A percentile compares a stretch with the other conserved stretches of the same genome.
These are phyloP conservation scores for Macrophya annulata DNA, from an alignment of 2,888 invertebrate genomes.

Conservation along the genomic window DNA sequence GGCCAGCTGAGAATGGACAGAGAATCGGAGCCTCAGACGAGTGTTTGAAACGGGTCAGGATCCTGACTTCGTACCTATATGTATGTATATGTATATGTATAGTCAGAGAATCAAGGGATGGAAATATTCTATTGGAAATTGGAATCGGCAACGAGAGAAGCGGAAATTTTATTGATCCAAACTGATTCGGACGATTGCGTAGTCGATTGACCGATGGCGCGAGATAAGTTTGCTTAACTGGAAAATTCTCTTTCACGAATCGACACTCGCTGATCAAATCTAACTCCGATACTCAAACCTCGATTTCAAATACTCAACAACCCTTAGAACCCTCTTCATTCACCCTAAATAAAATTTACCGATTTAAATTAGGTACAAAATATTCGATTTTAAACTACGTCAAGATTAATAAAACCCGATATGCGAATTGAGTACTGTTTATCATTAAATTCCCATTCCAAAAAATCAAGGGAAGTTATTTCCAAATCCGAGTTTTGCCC, in stretches of 20 bases:
- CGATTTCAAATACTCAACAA: not conserved
- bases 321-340: not conserved
- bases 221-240: constrained; percentile 4
- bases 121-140: constrained; percentile 26
- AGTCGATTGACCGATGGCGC: constrained; percentile 28
- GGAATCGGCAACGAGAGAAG: constrained; percentile 13
- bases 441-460: too few relatives aligned
- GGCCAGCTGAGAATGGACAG: constrained; percentile 1
- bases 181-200: constrained; percentile 35
- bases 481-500: too few relatives aligned
- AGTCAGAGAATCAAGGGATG: not conserved
- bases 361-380: not conserved
- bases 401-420: too few relatives aligned
- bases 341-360: not conserved
- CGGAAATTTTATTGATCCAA: constrained; percentile 35
- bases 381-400: not conserved
- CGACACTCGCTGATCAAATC: constrained; percentile 33
- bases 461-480: too few relatives aligned
- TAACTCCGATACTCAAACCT: not conserved
- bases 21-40: not conserved
- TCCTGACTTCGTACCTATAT: not conserved
- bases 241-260: constrained; percentile 42
- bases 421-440: too few relatives aligned
- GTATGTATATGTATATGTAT: too few relatives aligned
- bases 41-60: not conserved